Conservation (phyloP, 2,113 vertebrate species). For the Polyodon spathula region DNA sequence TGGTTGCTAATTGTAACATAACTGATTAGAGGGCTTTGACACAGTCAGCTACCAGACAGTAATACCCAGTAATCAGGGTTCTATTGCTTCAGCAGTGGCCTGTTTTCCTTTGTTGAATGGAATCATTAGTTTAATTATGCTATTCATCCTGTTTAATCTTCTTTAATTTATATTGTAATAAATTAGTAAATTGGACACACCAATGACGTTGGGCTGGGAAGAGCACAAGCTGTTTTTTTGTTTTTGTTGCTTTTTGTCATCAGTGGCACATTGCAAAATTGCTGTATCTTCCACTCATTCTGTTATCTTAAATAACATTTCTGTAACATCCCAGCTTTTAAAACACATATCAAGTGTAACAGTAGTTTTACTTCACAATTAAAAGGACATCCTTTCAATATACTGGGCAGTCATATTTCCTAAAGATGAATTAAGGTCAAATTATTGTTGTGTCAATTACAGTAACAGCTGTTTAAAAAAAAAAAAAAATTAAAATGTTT, state of each 20-base stretch:
- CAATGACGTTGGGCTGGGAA: neutral
- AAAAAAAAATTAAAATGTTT: too few species aligned
- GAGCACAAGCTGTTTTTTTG: neutral
- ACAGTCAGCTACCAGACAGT: too few species aligned
- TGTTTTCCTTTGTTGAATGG: neutral
- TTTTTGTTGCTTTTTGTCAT: too few species aligned
- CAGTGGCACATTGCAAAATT: neutral
- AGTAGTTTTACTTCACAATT: neutral
- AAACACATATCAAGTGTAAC: conserved; percentile 1
- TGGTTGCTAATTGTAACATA: too few species aligned
- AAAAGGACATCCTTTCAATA: neutral
- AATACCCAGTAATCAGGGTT: too few species aligned
- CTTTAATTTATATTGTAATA: neutral
- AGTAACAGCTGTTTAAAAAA: too few species aligned
- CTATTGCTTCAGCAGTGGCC: too few species aligned
- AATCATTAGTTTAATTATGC: conserved; percentile 1
- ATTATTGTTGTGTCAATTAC: neutral
- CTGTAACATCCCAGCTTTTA: neutral
- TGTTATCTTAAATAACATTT: neutral
- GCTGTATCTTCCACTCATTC: neutral
- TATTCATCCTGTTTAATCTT: neutral
- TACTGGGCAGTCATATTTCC: neutral
- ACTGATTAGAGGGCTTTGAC: too few species aligned
- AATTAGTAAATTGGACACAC: neutral
- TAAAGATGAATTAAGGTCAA: neutral